Evolutionary conservation across 1,140 invertebrate genomes (phyloP).

Genomic region (Amyelois transitella): DNA sequence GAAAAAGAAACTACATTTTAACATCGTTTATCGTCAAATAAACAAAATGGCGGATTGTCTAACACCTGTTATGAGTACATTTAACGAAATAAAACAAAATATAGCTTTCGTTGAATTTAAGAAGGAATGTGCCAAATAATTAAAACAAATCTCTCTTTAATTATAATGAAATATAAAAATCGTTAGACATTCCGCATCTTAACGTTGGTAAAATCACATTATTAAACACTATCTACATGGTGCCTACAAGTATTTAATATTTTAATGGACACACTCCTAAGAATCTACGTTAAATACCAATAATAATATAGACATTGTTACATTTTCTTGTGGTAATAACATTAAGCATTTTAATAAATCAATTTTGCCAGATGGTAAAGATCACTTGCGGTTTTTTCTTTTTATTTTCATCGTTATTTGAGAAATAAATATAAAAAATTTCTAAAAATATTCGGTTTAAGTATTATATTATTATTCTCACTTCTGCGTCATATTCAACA

Average conservation of each 20-base stretch:
- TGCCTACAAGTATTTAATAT: slow-evolving; percentile 31
- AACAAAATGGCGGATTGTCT: slow-evolving; percentile 5
- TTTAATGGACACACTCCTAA: slow-evolving; percentile 42
- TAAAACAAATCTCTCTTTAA: neutral
- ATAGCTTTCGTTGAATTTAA: neutral
- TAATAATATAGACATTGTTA: slow-evolving; percentile 15
- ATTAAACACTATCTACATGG: slow-evolving; percentile 28
- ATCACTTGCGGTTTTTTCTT: slow-evolving; percentile 2
- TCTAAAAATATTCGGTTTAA: slow-evolving; percentile 41
- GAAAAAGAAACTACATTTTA: slow-evolving; percentile 51
- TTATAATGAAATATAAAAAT: neutral
- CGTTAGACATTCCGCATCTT: neutral
- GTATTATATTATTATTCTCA: slow-evolving; percentile 29
- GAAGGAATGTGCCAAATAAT: slow-evolving; percentile 3
- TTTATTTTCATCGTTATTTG: neutral
- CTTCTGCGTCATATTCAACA: slow-evolving; percentile 41
- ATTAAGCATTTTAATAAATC: neutral
- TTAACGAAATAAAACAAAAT: neutral
- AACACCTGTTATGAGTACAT: neutral
- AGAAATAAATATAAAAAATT: slow-evolving; percentile 29
- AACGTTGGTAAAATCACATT: neutral
- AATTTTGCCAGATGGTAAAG: neutral
- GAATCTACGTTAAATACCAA: slow-evolving; percentile 30
- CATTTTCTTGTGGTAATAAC: slow-evolving; percentile 2
- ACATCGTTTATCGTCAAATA: slow-evolving; percentile 11